Evolutionary conservation across 2,888 invertebrate species (phyloP), one percentile per base, ranked within the genome.

Genomic region (Thelaira solivaga): DNA sequence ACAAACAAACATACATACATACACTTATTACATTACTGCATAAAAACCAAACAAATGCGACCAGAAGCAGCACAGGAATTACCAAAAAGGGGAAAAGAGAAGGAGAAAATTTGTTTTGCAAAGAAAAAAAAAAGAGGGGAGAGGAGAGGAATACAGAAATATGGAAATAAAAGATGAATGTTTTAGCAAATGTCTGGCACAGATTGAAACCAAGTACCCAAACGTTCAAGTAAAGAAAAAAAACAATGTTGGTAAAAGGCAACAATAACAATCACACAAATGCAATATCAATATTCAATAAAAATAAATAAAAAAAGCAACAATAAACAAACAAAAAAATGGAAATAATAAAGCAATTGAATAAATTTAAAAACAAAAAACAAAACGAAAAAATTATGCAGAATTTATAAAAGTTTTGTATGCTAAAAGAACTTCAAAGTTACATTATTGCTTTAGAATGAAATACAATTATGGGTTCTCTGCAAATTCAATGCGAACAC

Each of bases 181-280:
- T 55, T 76, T 57, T 57, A 49, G 76, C 71, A 67, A 76, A 76
- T 76, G 72, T 72, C 72, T 72, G 65, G 53, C 72, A 72, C 71
- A 76, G 76, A 72, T 72, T 76, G 72, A 67, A 65, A 41, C 65
- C 71, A 61, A 65, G 43, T 67, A 59, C 36, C 65, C 73, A 39
- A 65, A 43, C 47, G 43, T 29, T 29, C 22, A 31, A 34, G 31
- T 10, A 31, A 31, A 31, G 7, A 31, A 31, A 55, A 39, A 22
- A 45, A 45, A 39, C 51, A 55, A 45, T 49, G 57, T 68, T 64
- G 74, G 69, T 64, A 75, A 78, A 78, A 57, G 59, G 72, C 75
- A 78, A 64, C 31, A 65, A 72, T 53, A 72, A 65, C 61, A 67
- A 71, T 59, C 43, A 43, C 53, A 62, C 67, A 13, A 43, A 53